Evolutionary conservation across 2,888 invertebrate genomes (phyloP), one percentile per base, ranked within the genome.

Genomic region (Phaonia tiefii): DNA sequence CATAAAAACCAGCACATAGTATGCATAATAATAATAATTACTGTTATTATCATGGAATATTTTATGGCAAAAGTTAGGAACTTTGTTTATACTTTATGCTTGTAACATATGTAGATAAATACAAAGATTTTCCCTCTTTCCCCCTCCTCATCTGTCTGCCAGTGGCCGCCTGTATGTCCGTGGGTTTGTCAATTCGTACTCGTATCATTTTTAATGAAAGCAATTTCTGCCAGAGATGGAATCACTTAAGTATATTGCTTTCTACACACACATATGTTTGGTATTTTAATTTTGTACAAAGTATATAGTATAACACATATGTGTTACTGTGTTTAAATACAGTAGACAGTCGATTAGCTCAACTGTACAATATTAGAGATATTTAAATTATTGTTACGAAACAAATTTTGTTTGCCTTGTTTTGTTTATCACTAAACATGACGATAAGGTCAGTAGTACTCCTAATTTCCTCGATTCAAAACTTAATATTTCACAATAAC

Each of bases 21-120:
- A 5, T 39, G 51, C 10, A 1, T 49, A 58, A 54, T 54, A 54
- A 39, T 54, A 11, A 20, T 66, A 49, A 49, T 58, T 74, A 74
- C 56, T 58, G 58, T 66, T 44, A 49, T 74, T n/a, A 46, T 56
- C n/a, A 56, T 39, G 26, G 54, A 44, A 63, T 63, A 54, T 58
- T 74, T 67, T 58, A 74, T 67, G 74, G 46, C 17, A 66, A 56
- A 74, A 74, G 66, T 74, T 74, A 66, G 67, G n/a, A 65, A 56
- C 65, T 65, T 56, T 54, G 54, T 66, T 54, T 73, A 44, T 56
- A 44, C 26, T n/a, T n/a, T n/a, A n/a, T n/a, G n/a, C n/a, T n/a
- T n/a, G 25, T 11, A 58, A 31, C 73, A 74, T 74, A 74, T 73
- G 73, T 15, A 42, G 15, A 25, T 13, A 46, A 22, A 10, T 15